A percentile compares a stretch with the other conserved stretches of the same genome.
phyloP scores from a whole-genome alignment of 2,113 vertebrate species.

The Sinocyclocheilus rhinocerous region DNA sequence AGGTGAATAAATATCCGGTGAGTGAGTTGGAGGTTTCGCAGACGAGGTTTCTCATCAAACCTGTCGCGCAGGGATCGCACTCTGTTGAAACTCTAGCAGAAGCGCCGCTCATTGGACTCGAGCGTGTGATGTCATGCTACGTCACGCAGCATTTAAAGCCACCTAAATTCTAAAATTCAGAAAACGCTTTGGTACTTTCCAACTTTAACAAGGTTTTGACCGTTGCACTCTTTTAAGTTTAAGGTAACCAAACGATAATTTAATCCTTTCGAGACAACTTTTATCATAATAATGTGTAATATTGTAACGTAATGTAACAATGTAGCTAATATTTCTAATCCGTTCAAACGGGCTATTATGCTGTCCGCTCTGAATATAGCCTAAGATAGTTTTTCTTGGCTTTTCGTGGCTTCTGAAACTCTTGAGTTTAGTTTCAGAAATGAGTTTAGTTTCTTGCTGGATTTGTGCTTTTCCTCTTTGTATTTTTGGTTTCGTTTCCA shows the following conservation, averaged over 20 bases:
- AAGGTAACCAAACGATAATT: not conserved
- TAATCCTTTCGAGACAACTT: not conserved
- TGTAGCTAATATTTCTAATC: not conserved
- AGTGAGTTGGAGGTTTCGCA: not conserved
- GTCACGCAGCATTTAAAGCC: not conserved
- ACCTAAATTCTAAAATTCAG: not conserved
- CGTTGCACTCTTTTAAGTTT: not conserved
- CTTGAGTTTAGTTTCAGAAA: no score
- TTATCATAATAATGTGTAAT: no score
- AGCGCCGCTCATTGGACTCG: not conserved
- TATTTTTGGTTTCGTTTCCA: not conserved
- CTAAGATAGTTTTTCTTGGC: not conserved
- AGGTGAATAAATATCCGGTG: constrained; percentile 22
- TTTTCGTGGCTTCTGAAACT: not conserved
- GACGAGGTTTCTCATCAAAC: constrained; percentile 27
- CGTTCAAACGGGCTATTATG: not conserved
- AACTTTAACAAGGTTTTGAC: not conserved
- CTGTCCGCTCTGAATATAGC: not conserved
- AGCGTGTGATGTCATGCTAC: constrained; percentile 6
- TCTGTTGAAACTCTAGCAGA: constrained; percentile 24
- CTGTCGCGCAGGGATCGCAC: not conserved
- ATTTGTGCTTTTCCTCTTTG: not conserved
- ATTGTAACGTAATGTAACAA: no score
- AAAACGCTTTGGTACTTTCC: not conserved
- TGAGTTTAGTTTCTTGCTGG: not conserved